Evolutionary conservation across 23 tunicate genomes (phyloP).

Genomic region (Styela clava): DNA sequence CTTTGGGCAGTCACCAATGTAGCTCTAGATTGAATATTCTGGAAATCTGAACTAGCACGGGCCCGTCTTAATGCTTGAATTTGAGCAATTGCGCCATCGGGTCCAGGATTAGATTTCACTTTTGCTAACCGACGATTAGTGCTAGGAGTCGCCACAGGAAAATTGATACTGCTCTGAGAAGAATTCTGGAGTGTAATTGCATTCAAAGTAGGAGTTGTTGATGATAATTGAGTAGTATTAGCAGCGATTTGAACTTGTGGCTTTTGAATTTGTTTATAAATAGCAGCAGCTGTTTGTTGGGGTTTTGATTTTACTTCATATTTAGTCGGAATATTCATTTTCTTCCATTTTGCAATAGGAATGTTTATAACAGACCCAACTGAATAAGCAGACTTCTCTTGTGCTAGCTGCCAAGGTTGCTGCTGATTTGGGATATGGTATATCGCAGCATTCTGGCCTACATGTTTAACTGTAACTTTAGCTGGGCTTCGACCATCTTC

Average conservation of each 20-base stretch:
- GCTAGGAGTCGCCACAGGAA: neutral
- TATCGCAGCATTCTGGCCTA: neutral
- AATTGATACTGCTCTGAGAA: constrained; percentile 29
- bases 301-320: constrained; percentile 2
- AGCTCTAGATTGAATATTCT: neutral
- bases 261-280: neutral
- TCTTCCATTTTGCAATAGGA: constrained; percentile 66
- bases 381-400: constrained; percentile 74
- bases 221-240: neutral
- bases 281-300: neutral
- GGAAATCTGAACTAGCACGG: neutral
- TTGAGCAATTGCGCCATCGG: neutral
- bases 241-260: neutral
- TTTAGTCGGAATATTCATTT: neutral
- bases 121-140: neutral
- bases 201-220: constrained; percentile 57
- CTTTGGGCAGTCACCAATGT: neutral
- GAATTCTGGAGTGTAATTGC: constrained; percentile 34
- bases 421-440: constrained; percentile 64
- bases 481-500: constrained; percentile 96
- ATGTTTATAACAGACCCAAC: constrained; percentile 79
- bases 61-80: neutral
- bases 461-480: constrained; percentile 50
- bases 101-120: neutral
- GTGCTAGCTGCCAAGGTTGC: constrained; percentile 94